Percentiles rank a stretch among this genome's conserved stretches.
phyloP scores from a whole-genome alignment of 2,797 vertebrate genomes.

The Aselliscus stoliczkanus region DNA sequence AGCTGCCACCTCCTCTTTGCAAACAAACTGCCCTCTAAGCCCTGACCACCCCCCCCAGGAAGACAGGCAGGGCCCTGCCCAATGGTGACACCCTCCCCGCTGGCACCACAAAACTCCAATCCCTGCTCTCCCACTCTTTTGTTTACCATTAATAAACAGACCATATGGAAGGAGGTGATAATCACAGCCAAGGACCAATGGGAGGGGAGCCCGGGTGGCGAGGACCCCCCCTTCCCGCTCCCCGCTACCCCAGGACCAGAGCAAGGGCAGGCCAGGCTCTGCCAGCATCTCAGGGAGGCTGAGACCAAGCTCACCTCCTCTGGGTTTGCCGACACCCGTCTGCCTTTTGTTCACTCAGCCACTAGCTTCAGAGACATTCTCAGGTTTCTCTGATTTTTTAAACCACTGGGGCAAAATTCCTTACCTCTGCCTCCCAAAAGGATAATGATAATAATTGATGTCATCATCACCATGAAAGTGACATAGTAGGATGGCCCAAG shows the following conservation, averaged over 20 bases:
- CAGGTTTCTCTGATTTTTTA: background rate
- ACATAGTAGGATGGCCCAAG: background rate
- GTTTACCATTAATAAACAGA: constrained; percentile 87
- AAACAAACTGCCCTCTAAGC: background rate
- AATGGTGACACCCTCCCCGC: constrained; percentile 71
- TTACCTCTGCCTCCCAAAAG: constrained; percentile 6
- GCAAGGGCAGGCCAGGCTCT: background rate
- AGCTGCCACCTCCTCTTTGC: background rate
- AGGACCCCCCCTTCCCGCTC: too few relatives aligned
- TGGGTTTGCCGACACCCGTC: background rate
- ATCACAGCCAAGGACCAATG: constrained; percentile 77
- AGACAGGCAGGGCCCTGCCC: constrained; percentile 68
- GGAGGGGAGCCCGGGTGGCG: constrained; percentile 7
- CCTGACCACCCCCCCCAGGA: background rate
- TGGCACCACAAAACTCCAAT: constrained; percentile 78
- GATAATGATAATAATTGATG: background rate
- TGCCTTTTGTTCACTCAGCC: constrained; percentile 31
- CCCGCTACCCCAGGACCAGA: background rate
- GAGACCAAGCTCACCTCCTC: background rate
- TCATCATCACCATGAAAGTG: background rate
- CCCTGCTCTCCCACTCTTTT: constrained; percentile 83
- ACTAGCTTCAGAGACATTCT: background rate
- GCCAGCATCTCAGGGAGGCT: background rate
- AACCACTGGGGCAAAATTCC: background rate
- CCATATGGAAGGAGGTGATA: constrained; percentile 85